A percentile compares a stretch with the other conserved stretches of the same genome.
phyloP scores from a whole-genome alignment of 2,113 vertebrate genomes.

The Ariopsis seemanni region DNA sequence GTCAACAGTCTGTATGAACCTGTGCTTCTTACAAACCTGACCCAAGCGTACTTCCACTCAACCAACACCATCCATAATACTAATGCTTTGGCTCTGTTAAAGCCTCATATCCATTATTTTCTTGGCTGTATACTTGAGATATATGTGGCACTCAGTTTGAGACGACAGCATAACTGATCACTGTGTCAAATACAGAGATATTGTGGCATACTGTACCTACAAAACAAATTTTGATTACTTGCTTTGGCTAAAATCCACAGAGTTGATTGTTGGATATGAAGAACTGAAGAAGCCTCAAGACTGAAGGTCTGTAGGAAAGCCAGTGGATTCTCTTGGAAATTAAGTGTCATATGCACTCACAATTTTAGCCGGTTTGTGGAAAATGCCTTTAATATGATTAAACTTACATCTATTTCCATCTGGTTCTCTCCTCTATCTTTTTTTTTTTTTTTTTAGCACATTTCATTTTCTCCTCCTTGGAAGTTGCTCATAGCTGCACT shows the following conservation, averaged over 20 bases:
- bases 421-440: neutral
- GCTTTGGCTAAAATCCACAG: conserved; percentile 34
- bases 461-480: neutral
- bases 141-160: conserved; percentile 16
- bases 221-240: conserved; percentile 40
- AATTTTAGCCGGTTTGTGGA: conserved; percentile 3
- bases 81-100: neutral
- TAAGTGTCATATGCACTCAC: conserved; percentile 2
- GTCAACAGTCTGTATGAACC: conserved; percentile 21
- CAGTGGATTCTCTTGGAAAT: conserved; percentile 20
- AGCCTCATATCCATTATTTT: neutral
- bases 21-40: conserved; percentile 10
- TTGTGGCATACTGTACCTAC: neutral
- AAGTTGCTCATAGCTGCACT: neutral
- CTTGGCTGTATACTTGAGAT: conserved; percentile 39
- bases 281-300: conserved; percentile 28
- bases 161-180: conserved; percentile 13
- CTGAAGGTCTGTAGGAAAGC: conserved; percentile 24
- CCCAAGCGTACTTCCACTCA: neutral
- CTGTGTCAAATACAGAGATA: conserved; percentile 9
- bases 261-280: conserved; percentile 38
- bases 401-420: conserved; percentile 4
- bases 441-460: too few relatives aligned
- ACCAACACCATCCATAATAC: conserved; percentile 11
- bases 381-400: conserved; percentile 13